Base-by-base conservation (phyloP, 2,113 vertebrate species). In the Dryoscopus gambensis region DNA sequence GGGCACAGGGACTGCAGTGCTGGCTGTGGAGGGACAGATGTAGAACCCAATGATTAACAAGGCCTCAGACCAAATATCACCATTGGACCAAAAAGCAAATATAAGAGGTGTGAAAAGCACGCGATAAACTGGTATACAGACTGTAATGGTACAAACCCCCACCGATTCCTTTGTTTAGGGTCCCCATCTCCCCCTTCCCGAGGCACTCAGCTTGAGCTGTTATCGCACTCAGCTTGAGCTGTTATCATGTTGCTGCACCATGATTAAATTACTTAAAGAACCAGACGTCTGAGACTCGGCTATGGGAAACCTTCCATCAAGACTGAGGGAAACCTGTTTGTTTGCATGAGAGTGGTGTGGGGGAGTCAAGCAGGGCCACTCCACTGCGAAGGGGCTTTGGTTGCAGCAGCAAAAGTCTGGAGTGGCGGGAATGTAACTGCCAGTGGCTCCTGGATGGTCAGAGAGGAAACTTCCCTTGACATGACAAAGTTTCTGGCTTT, bases 181-280 rank as follows among this genome's bases (percentile, higher is more conserved):
- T 53, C 20, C 25, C 20, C 20, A 22, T 11, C 11, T 3, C 33
- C 20, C 6, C 15, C 9, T 1, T 5, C 35, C 6, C 1, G 5
- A 30, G 56, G 17, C 46, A 73, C 21, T 39, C n/a, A 64, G 49
- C 49, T 47, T 46, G 11, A 39, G 28, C 40, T 56, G 40, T 71
- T 71, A 68, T 27, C 17, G 17, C 46, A 73, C 21, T 39, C n/a
- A 64, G 49, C 49, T 47, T 46, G 11, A 39, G 28, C 40, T 56
- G 40, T 71, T 71, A 68, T 27, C 17, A 9, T 37, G 27, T 33
- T 76, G 62, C 21, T 77, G 37, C 44, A 70, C 24, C 19, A 40
- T 21, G 7, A 47, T 63, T 31, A 63, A 56, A 64, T 56, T 18
- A 42, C 42, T 25, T 49, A 42, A 71, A 49, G 40, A 79, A 35